These are phyloP conservation scores for Lepetodrilus schrolli DNA, from an alignment of 2,888 invertebrate species.

Conservation along the genomic window DNA sequence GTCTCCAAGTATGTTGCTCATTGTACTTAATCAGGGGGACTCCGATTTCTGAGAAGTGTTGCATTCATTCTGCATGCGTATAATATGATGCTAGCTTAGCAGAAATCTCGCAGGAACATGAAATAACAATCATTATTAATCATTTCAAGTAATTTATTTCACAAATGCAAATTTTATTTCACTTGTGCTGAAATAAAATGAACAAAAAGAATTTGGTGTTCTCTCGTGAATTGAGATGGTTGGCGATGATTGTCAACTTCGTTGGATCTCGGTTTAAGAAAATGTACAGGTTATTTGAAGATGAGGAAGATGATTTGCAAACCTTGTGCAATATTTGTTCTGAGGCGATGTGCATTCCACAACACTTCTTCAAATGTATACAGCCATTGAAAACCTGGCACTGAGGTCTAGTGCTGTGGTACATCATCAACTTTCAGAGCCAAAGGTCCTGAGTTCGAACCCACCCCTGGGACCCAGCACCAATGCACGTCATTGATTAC, in stretches of 20 bases:
- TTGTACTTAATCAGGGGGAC: too few species aligned
- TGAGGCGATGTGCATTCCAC: too few species aligned
- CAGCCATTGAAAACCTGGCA: too few species aligned
- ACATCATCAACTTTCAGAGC: too few species aligned
- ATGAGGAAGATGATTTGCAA: too few species aligned
- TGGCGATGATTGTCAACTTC: neutral
- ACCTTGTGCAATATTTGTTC: too few species aligned
- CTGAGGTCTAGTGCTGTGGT: too few species aligned
- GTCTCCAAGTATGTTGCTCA: too few species aligned
- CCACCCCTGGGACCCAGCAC: too few species aligned
- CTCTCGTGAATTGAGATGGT: neutral
- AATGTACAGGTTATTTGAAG: neutral
- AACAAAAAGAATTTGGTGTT: neutral
- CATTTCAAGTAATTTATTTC: conserved; percentile 27
- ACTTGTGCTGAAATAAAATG: conserved; percentile 32
- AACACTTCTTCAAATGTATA: too few species aligned
- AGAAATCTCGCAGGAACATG: neutral
- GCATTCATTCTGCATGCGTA: neutral
- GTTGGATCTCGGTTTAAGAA: neutral
- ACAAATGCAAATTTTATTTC: conserved; percentile 26
- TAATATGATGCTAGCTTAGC: neutral
- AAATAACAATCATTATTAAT: conserved; percentile 13
- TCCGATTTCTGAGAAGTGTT: neutral
- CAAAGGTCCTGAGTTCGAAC: too few species aligned
- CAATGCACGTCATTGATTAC: too few species aligned